Evolutionary conservation across 2,113 vertebrate genomes (phyloP).

Genomic region (Pterocles orientalis): DNA sequence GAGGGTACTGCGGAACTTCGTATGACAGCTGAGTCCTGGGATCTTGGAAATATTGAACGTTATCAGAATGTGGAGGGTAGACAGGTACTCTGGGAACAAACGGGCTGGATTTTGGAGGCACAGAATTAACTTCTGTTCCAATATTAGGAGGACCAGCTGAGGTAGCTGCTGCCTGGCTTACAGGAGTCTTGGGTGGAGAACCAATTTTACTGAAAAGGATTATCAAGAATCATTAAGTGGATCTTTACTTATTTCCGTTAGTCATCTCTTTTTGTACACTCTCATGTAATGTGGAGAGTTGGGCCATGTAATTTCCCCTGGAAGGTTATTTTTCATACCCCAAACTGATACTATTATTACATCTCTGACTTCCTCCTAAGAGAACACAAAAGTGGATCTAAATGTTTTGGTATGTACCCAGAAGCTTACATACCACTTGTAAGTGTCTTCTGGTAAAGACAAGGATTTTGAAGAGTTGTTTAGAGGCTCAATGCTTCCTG

Average conservation of each 20-base stretch:
- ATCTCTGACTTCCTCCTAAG: neutral
- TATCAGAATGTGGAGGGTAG: constrained; percentile 86
- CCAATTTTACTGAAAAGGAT: constrained; percentile 78
- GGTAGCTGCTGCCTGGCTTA: constrained; percentile 82
- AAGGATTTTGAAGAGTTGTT: neutral
- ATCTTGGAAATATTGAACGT: constrained; percentile 88
- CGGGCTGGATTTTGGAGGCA: constrained; percentile 82
- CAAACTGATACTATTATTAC: neutral
- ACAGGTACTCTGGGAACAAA: constrained; percentile 83
- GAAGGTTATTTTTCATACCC: neutral
- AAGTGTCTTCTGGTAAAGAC: neutral
- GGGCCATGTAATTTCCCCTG: neutral
- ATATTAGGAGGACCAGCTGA: constrained; percentile 80
- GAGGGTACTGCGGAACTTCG: constrained; percentile 84
- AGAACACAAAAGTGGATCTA: neutral
- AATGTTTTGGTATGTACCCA: neutral
- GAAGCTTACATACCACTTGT: neutral
- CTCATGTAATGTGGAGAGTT: neutral
- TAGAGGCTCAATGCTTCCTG: neutral
- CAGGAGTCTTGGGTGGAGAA: constrained; percentile 88
- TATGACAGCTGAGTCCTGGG: constrained; percentile 82
- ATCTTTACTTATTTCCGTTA: neutral
- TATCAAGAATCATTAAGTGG: constrained; percentile 28
- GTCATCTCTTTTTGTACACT: fast-evolving
- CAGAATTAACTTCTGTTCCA: constrained; percentile 78